Base-by-base conservation (phyloP, 2,888 invertebrate species). In the Eupithecia vulgata region DNA sequence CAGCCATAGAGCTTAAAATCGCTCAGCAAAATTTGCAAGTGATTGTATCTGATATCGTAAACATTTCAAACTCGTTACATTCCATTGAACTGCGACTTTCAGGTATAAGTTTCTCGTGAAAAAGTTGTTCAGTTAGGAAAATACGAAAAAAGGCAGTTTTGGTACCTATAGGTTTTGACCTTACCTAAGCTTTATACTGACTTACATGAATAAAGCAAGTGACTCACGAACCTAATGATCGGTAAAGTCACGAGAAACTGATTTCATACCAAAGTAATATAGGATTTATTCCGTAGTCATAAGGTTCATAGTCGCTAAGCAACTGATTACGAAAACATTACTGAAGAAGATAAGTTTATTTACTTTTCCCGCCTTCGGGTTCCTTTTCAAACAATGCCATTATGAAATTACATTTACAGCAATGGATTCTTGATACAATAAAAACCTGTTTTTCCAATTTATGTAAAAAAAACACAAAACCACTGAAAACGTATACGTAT, bases 331-430 rank as follows among this genome's bases (percentile, higher is more conserved):
- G 57, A 59, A 72, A 71, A 72, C 61, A 71, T 71, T 70, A 70
- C 73, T 69, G 67, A 70, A 72, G 71, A 69, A 37, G 21, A 37
- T 61, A 61, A 34, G 61, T 70, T 79, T 79, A 80, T 78, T 78
- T 78, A 79, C 77, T 79, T 76, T 78, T 75, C 76, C 72, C 78
- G 71, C 77, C 75, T 72, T 74, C 71, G 73, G 74, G 73, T 76
- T 76, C 70, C 73, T 69, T 74, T 72, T 65, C 73, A 76, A 75
- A 79, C 74, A 73, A 64, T 66, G 68, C 68, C 68, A 75, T 75
- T 76, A 76, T 72, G 62, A 73, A 76, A 78, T 76, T 75, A 71
- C 48, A 17, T 74, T 68, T 65, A 64, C 40, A 70, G 15, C 25
- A 4, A 66, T 59, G 52, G n/a, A n/a, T 59, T 13, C 25, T 17